Conservation (phyloP, 1,140 invertebrate species). For the Zaprionus ghesquierei region DNA sequence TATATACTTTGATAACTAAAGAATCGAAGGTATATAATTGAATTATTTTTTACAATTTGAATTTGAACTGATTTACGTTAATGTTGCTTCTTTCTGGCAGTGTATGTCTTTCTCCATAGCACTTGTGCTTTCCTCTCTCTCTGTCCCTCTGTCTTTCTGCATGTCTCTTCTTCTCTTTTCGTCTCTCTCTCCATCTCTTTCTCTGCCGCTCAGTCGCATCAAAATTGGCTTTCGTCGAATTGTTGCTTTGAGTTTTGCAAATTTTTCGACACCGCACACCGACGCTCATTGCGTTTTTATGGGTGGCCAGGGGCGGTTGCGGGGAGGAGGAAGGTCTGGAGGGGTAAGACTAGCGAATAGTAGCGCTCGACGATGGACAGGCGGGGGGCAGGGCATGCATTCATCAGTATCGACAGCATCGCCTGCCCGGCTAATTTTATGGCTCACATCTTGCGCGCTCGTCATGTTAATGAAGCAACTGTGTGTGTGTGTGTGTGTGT, state of each 20-base stretch:
- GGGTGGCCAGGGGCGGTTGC: not conserved
- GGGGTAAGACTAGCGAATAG: not conserved
- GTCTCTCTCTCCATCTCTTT: conserved; percentile 13
- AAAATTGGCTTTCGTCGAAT: conserved; percentile 80
- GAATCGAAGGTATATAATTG: too few species aligned
- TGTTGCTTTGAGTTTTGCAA: conserved; percentile 81
- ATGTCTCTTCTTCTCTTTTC: not conserved
- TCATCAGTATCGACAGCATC: conserved; percentile 64
- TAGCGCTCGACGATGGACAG: not conserved
- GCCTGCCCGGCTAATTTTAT: conserved; percentile 71
- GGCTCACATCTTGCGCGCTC: conserved; percentile 71
- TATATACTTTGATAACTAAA: too few species aligned
- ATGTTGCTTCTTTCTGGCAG: not conserved
- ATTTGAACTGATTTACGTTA: not conserved
- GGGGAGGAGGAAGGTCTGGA: not conserved
- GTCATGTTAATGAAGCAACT: conserved; percentile 72
- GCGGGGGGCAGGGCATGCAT: conserved; percentile 33
- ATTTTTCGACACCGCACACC: conserved; percentile 66
- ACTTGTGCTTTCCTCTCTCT: not conserved
- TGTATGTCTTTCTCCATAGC: not conserved
- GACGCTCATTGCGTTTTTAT: conserved; percentile 55
- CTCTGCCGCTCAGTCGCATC: conserved; percentile 42
- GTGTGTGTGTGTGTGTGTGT: conserved; percentile 12
- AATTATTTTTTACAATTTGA: too few species aligned
- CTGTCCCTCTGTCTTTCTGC: not conserved